Percentiles rank a stretch among this genome's conserved stretches.
Evolutionary conservation across 2,888 invertebrate species (phyloP).

Genomic region (Pyrochroa serraticornis): DNA sequence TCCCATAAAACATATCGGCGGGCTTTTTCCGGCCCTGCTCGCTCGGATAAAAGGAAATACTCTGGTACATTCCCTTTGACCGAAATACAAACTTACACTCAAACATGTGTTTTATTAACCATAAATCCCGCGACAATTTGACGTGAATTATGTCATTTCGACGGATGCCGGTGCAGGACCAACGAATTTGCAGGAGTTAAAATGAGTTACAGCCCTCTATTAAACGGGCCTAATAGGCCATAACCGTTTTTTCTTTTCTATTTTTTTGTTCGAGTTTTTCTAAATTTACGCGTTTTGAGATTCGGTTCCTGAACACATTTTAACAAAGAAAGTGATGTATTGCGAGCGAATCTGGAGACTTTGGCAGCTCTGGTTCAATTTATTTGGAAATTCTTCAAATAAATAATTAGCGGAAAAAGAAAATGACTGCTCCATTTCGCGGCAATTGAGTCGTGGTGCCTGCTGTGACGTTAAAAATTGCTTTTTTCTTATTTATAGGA

Average conservation of each 20-base stretch:
- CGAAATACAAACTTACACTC: neutral
- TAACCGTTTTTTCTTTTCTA: neutral
- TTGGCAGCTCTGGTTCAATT: constrained; percentile 11
- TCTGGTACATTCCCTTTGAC: constrained; percentile 3
- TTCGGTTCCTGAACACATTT: neutral
- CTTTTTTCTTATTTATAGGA: neutral
- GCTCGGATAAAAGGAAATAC: constrained; percentile 6
- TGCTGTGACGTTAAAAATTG: constrained; percentile 3
- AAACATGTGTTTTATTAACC: constrained; percentile 9
- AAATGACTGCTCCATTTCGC: constrained; percentile 21
- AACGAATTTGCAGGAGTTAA: too few relatives aligned
- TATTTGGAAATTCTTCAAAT: constrained; percentile 25
- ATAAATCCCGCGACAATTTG: constrained; percentile 22
- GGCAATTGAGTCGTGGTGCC: constrained; percentile 13
- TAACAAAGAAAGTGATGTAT: constrained; percentile 23
- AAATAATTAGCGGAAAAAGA: constrained; percentile 23
- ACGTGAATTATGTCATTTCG: constrained; percentile 19
- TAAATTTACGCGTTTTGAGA: constrained; percentile 9
- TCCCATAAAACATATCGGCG: constrained; percentile 16
- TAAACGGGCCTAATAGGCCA: too few relatives aligned
- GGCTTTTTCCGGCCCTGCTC: neutral
- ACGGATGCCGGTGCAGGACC: too few relatives aligned
- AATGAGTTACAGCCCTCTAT: too few relatives aligned
- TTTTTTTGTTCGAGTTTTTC: constrained; percentile 10
- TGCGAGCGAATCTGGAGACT: constrained; percentile 3